Percentiles rank a stretch among this genome's conserved stretches.
Evolutionary conservation across 92 coral and sea anemone species (phyloP).

Genomic region (Parazoanthus darwini): DNA sequence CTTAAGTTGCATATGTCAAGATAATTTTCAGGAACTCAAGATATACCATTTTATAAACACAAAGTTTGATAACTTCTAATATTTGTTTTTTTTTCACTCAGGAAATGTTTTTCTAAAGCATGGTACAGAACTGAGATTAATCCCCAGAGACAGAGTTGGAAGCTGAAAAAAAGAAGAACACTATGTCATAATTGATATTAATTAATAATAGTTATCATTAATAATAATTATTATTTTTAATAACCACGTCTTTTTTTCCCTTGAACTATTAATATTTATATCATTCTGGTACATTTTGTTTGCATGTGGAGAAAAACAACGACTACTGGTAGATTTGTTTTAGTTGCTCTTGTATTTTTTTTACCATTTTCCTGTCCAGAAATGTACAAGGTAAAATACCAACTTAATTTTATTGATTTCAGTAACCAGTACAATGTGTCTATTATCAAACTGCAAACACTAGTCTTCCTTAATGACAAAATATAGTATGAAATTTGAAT

Average conservation of each 20-base stretch:
- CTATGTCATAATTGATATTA: not conserved
- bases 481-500: too few species aligned
- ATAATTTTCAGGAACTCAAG: too few species aligned
- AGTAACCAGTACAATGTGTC: too few species aligned
- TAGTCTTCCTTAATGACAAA: too few species aligned
- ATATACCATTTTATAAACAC: too few species aligned
- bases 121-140: slow-evolving; percentile 97
- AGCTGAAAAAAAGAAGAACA: slow-evolving; percentile 47
- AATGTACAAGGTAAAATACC: too few species aligned
- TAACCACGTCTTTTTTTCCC: not conserved
- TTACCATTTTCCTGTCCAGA: too few species aligned
- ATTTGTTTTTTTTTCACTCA: slow-evolving; percentile 32
- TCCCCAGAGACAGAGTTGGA: slow-evolving; percentile 99
- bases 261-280: too few species aligned
- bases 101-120: slow-evolving; percentile 97
- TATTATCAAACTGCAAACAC: too few species aligned
- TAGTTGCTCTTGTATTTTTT: not conserved
- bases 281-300: not conserved
- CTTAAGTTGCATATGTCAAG: too few species aligned
- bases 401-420: too few species aligned
- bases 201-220: not conserved
- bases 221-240: not conserved
- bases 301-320: not conserved
- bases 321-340: not conserved
- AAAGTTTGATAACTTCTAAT: not conserved